Percentiles rank a stretch among this genome's conserved stretches.
Evolutionary conservation across 1,140 invertebrate genomes (phyloP).

Genomic region (Calycopis cecrops): DNA sequence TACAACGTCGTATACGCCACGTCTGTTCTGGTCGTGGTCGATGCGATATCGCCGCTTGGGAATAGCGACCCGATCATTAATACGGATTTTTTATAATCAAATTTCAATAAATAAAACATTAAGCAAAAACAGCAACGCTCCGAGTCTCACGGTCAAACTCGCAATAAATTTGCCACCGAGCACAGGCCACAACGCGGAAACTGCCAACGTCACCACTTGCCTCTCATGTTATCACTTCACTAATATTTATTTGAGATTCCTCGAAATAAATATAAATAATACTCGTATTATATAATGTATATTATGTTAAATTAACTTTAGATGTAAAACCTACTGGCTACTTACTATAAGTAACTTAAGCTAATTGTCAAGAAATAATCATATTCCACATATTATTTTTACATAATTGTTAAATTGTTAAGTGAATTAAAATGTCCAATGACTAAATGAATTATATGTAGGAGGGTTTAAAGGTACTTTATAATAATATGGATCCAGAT

Average conservation of each 20-base stretch:
- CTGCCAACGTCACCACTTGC: conserved; percentile 14
- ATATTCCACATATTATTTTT: too few species aligned
- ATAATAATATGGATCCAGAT: too few species aligned
- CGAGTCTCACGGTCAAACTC: conserved; percentile 67
- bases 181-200: conserved; percentile 46
- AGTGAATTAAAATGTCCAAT: too few species aligned
- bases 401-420: too few species aligned
- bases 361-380: conserved; percentile 16
- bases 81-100: conserved; percentile 59
- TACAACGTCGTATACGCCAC: not conserved
- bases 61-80: conserved; percentile 31
- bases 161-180: conserved; percentile 65
- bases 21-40: not conserved
- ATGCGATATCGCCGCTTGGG: not conserved
- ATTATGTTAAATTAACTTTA: not conserved
- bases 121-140: conserved; percentile 68
- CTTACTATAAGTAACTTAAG: too few species aligned
- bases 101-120: conserved; percentile 72
- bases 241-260: too few species aligned
- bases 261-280: too few species aligned
- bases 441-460: too few species aligned
- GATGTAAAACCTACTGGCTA: not conserved
- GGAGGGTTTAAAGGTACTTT: too few species aligned
- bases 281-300: too few species aligned
- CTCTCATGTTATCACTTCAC: conserved; percentile 10